These are phyloP conservation scores for Nomada lathburiana DNA, from an alignment of 2,888 invertebrate species.

Conservation along the genomic window DNA sequence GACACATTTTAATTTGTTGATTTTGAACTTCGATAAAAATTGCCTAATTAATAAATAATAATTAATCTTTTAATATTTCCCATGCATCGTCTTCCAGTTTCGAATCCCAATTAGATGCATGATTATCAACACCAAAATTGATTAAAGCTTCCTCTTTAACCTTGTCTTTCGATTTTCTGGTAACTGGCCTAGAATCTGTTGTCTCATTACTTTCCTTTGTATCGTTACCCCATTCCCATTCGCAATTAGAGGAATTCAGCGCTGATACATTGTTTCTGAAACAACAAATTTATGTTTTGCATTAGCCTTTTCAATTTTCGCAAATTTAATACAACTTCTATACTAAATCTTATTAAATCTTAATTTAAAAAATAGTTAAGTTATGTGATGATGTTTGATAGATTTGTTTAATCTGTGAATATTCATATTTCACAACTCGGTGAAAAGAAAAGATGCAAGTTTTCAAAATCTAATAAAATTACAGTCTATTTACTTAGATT, in stretches of 20 bases:
- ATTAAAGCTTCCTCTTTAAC: constrained; percentile 77
- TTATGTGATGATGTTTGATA: neutral
- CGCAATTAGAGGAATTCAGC: constrained; percentile 47
- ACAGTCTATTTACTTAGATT: constrained; percentile 72
- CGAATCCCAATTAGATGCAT: constrained; percentile 76
- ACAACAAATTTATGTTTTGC: constrained; percentile 13
- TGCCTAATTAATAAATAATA: constrained; percentile 59
- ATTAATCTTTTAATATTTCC: constrained; percentile 82
- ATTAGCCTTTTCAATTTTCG: neutral
- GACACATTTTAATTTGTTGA: constrained; percentile 8
- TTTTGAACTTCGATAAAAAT: constrained; percentile 37
- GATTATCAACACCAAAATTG: constrained; percentile 77
- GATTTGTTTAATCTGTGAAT: neutral
- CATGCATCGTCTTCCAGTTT: constrained; percentile 82
- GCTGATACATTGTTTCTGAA: constrained; percentile 54
- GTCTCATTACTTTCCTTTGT: constrained; percentile 67
- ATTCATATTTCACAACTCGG: neutral
- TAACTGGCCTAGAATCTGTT: constrained; percentile 65
- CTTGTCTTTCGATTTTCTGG: constrained; percentile 56
- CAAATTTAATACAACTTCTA: no score
- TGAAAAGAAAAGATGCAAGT: neutral
- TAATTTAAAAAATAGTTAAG: neutral
- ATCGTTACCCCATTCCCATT: constrained; percentile 79
- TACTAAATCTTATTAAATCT: no score
- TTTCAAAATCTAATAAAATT: neutral